Evolutionary conservation across 2,888 invertebrate genomes (phyloP).

Genomic region (Gymnosoma rotundatum): DNA sequence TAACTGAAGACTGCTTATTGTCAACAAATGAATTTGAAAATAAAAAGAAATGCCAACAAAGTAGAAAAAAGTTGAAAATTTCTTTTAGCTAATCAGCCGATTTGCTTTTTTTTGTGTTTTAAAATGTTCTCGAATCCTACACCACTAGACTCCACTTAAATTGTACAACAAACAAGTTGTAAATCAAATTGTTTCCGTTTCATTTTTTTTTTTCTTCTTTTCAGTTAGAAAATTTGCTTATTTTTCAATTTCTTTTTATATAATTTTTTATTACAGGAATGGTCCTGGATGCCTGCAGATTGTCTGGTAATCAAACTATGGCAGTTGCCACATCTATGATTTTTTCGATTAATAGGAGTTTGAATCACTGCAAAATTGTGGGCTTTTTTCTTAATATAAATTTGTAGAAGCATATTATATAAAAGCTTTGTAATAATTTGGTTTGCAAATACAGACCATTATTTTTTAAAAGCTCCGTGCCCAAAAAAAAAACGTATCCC

Average conservation of each 20-base stretch:
- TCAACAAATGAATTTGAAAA: slow-evolving; percentile 62
- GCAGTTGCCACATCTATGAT: slow-evolving; percentile 30
- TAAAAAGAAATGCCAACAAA: slow-evolving; percentile 9
- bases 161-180: slow-evolving; percentile 68
- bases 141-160: slow-evolving; percentile 51
- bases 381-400: too few species aligned
- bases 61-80: slow-evolving; percentile 49
- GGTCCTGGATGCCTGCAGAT: slow-evolving; percentile 44
- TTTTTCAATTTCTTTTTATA: slow-evolving; percentile 58
- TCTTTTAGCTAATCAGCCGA: slow-evolving; percentile 68
- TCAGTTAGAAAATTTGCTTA: slow-evolving; percentile 62
- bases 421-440: too few species aligned
- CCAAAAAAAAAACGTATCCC: too few species aligned
- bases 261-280: slow-evolving; percentile 17
- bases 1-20: slow-evolving; percentile 52
- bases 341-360: not conserved
- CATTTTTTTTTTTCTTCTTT: slow-evolving; percentile 13
- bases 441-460: too few species aligned
- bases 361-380: not conserved
- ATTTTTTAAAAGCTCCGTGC: too few species aligned
- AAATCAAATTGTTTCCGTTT: slow-evolving; percentile 68
- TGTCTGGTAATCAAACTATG: slow-evolving; percentile 24
- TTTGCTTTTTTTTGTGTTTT: slow-evolving; percentile 20
- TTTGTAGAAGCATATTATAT: too few species aligned
- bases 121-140: slow-evolving; percentile 35